Base-by-base conservation (phyloP, 2,888 invertebrate genomes). In the Orchesellides sinensis region DNA sequence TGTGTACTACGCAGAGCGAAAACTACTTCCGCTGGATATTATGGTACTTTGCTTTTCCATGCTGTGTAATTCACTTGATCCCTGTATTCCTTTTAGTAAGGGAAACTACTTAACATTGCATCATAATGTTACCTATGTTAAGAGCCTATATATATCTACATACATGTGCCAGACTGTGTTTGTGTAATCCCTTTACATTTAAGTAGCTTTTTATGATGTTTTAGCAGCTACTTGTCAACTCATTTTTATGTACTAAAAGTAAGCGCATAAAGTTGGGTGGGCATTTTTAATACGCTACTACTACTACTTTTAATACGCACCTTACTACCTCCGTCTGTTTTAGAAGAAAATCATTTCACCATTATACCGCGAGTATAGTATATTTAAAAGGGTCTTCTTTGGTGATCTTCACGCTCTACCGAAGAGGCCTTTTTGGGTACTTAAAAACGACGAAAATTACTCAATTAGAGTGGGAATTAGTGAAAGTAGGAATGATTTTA, bases 391-490 rank as follows among this genome's bases (percentile, higher is more conserved):
- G 40, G 12, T 35, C n/a, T n/a, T n/a, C n/a, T n/a, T n/a, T n/a
- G n/a, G n/a, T n/a, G n/a, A n/a, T 35, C 40, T 6, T 35, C 12
- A 10, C 40, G 12, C 12, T 35, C 40, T 35, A 35, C 40, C 12
- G 49, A n/a, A 10, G 17, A 21, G n/a, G 21, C n/a, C n/a, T n/a
- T n/a, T n/a, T n/a, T 4, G 21, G 17, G 52, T 52, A 52, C 17
- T 52, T 17, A 52, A 49, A 52, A 59, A 10, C n/a, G 40, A 17
- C 49, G 59, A 61, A 56, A 78, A 78, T 47, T 74, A 40, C 78
- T 61, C 78, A 78, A 78, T 78, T 78, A 78, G 69, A 49, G 35
- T 61, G 35, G 29, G 61, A 78, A 78, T 78, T 78, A 70, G 69
- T 35, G 49, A 61, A 65, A 65, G 68, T 25, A 47, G 47, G 47